These are phyloP conservation scores for Henicopernis longicauda DNA, from an alignment of 2,113 vertebrate genomes.

Conservation along the genomic window DNA sequence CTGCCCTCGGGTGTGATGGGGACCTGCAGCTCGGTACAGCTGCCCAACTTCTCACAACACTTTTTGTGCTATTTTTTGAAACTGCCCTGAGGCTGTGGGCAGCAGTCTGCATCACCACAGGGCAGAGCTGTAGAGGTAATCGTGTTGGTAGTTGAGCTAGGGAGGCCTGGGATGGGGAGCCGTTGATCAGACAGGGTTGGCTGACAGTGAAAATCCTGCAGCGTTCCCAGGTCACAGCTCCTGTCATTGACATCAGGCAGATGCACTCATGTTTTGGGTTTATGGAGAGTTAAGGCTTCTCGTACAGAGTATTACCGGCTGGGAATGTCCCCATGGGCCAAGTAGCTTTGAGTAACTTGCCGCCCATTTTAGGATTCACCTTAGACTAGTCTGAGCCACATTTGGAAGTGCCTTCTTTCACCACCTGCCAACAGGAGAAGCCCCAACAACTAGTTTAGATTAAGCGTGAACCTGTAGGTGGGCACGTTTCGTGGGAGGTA, in stretches of 20 bases:
- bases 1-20: not conserved
- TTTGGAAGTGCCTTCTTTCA: not conserved
- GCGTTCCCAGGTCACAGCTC: not conserved
- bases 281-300: not conserved
- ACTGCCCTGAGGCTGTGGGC: not conserved
- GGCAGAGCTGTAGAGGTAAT: not conserved
- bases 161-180: not conserved
- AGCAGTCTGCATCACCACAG: not conserved
- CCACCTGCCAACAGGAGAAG: not conserved
- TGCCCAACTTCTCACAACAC: not conserved
- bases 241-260: not conserved
- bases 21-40: not conserved
- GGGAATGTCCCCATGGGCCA: not conserved
- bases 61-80: not conserved
- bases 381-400: not conserved
- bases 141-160: not conserved
- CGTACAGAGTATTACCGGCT: not conserved
- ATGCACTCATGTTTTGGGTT: fast-evolving
- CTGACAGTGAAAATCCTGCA: not conserved
- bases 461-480: not conserved
- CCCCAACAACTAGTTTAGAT: not conserved
- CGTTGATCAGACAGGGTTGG: not conserved
- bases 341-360: not conserved
- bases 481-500: not conserved
- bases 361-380: not conserved